Evolutionary conservation across 2,888 invertebrate species (phyloP).

Genomic region (Hirtodrosophila histrioides): DNA sequence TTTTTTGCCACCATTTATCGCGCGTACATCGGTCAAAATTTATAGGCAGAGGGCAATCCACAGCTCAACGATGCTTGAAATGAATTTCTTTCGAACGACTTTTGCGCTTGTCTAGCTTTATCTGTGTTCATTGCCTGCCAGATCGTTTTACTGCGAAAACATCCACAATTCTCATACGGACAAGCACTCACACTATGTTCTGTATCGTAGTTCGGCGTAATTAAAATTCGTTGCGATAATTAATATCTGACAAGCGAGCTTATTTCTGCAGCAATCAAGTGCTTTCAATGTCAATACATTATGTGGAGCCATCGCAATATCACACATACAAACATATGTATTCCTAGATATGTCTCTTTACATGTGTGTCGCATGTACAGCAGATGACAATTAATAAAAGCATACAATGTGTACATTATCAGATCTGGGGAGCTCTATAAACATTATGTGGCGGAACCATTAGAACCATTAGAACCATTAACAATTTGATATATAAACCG

Average conservation of each 20-base stretch:
- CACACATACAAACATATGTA: neutral
- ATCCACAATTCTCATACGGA: constrained; percentile 26
- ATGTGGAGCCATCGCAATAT: constrained; percentile 15
- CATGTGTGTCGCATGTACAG: neutral
- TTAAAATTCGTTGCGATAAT: constrained; percentile 75
- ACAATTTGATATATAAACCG: neutral
- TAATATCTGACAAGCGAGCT: constrained; percentile 74
- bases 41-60: constrained; percentile 56
- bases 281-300: constrained; percentile 61
- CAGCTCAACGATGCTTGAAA: constrained; percentile 69
- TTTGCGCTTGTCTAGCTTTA: constrained; percentile 29
- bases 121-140: constrained; percentile 32
- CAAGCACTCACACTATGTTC: constrained; percentile 41
- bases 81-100: constrained; percentile 59
- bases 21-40: constrained; percentile 60
- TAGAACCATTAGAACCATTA: constrained; percentile 7
- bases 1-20: constrained; percentile 55
- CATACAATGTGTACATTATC: constrained; percentile 2
- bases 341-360: neutral
- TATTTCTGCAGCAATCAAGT: constrained; percentile 65
- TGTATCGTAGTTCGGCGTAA: constrained; percentile 54
- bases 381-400: constrained; percentile 11
- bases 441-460: neutral
- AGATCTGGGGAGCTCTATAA: neutral
- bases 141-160: constrained; percentile 51